phyloP scores from a whole-genome alignment of 2,888 invertebrate species.

The Panopea generosa region DNA sequence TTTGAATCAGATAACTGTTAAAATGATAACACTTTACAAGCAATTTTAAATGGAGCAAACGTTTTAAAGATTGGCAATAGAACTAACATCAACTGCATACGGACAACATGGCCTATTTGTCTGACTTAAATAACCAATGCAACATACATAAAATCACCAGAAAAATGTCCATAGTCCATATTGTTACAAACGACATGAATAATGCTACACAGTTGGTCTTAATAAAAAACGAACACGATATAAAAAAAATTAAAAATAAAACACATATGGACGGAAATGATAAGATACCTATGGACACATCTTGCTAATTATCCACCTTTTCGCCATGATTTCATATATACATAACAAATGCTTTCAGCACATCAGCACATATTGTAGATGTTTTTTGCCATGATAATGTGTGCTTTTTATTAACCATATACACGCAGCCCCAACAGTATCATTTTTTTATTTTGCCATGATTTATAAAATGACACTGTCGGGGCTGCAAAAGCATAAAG shows the following conservation, averaged over 20 bases:
- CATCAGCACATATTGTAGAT: slow-evolving; percentile 5
- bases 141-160: no score
- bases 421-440: no score
- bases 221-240: slow-evolving; percentile 27
- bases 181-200: no score
- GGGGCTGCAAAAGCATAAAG: not conserved
- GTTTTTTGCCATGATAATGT: slow-evolving; percentile 31
- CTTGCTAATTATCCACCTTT: slow-evolving; percentile 29
- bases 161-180: no score
- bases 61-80: no score
- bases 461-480: slow-evolving; percentile 28
- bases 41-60: no score
- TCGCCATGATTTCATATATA: slow-evolving; percentile 33
- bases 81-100: no score
- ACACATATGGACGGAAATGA: slow-evolving; percentile 65
- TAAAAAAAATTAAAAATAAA: slow-evolving; percentile 28
- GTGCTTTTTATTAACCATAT: slow-evolving; percentile 6
- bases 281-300: slow-evolving; percentile 30
- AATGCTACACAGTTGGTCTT: no score
- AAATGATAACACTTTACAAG: no score
- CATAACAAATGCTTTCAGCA: not conserved
- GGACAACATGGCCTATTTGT: no score
- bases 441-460: slow-evolving; percentile 32
- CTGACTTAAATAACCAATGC: no score
- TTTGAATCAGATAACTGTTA: no score